A percentile compares a stretch with the other conserved stretches of the same genome.
Evolutionary conservation across 2,888 invertebrate species (phyloP).

Genomic region (Leptothorax acervorum): DNA sequence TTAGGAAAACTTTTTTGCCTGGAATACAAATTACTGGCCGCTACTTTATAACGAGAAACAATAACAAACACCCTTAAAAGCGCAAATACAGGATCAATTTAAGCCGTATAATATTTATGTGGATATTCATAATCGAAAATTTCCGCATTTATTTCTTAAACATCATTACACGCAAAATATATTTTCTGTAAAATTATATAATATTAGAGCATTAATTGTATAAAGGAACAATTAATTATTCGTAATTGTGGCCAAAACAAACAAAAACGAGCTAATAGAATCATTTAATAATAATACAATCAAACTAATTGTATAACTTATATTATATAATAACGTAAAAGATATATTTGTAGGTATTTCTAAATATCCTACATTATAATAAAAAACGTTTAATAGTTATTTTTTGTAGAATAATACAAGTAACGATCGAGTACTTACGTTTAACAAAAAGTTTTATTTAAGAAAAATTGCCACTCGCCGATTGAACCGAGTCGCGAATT

Average conservation of each 20-base stretch:
- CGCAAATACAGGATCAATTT: not conserved
- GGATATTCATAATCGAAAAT: not conserved
- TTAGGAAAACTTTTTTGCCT: constrained; percentile 38
- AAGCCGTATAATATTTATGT: not conserved
- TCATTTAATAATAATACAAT: not conserved
- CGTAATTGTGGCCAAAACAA: not conserved
- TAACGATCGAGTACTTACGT: not conserved
- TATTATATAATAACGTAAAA: not conserved
- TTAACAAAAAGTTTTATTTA: not conserved
- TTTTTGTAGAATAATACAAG: not conserved
- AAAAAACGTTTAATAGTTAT: not conserved
- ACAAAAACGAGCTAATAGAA: not conserved
- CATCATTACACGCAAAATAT: not conserved
- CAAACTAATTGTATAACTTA: not conserved
- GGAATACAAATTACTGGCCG: constrained; percentile 28
- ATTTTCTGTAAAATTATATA: not conserved
- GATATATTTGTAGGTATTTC: not conserved
- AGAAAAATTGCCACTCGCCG: not conserved
- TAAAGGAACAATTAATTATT: constrained; percentile 12
- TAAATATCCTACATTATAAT: not conserved
- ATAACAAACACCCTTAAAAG: not conserved
- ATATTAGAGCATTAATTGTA: not conserved
- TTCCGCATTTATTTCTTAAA: constrained; percentile 8
- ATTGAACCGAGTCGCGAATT: not conserved
- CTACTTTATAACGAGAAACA: constrained; percentile 24